Evolutionary conservation across 1,140 invertebrate genomes (phyloP), one percentile per base, ranked within the genome.

Genomic region (Leptinotarsa texana): DNA sequence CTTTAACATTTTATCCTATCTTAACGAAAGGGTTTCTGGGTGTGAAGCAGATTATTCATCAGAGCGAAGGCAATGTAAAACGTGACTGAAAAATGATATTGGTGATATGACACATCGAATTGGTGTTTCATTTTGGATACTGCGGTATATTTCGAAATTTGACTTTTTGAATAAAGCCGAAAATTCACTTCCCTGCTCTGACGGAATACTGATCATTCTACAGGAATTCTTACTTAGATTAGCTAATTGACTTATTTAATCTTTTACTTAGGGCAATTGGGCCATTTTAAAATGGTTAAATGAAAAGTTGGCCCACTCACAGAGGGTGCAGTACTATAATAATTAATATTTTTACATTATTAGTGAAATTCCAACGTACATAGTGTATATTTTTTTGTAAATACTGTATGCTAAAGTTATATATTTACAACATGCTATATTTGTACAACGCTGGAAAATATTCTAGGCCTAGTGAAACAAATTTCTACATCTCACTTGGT

Each of bases 301-400:
- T 48, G 24, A 17, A 18, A 24, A 33, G 48, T 72, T 13, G 49
- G 22, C 49, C 49, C 24, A 68, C 73, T 74, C 76, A 78, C 78
- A 80, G 51, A 79, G 74, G 75, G 82, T 79, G 81, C 81, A 83
- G 82, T 82, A 83, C 81, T 81, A 74, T 77, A 65, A 75, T 78
- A 68, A 69, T 71, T 80, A 82, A 79, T 80, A 79, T 78, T 82
- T 80, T 82, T 82, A 80, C 79, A 82, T 80, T 71, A 74, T 57
- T 77, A 77, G 76, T 74, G 47, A 75, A 74, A 77, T 77, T 77
- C 76, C 76, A 42, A 77, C 67, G 61, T 74, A 74, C 49, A 68
- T 80, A 81, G 79, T 84, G 80, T 84, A 82, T 81, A 83, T 83
- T 83, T 57, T 83, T 83, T 83, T 84, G 83, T 85, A 85, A 82